Evolutionary conservation across 2,888 invertebrate genomes (phyloP).

Genomic region (Plebejus argus): DNA sequence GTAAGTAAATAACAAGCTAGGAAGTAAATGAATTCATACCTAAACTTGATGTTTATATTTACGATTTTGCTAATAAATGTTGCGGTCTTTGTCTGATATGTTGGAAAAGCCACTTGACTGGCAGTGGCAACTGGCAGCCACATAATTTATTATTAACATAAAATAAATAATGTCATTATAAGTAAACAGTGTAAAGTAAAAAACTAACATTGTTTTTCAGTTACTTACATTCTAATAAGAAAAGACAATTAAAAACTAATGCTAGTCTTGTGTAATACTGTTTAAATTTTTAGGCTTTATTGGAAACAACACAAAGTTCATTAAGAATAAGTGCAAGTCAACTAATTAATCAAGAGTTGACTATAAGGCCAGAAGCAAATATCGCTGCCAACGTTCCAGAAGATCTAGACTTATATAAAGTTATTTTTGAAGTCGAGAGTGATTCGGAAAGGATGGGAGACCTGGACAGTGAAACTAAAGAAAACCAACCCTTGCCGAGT

Average conservation of each 20-base stretch:
- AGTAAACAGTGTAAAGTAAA: neutral
- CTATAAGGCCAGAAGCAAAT: conserved; percentile 72
- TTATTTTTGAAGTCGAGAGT: conserved; percentile 72
- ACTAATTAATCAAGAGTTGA: conserved; percentile 68
- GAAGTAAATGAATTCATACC: neutral
- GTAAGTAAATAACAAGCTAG: neutral
- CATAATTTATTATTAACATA: neutral
- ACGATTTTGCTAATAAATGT: neutral
- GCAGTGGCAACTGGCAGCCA: neutral
- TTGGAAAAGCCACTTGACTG: neutral
- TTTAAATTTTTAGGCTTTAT: conserved; percentile 62
- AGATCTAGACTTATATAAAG: conserved; percentile 67
- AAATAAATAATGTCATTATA: neutral
- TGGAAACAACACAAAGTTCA: conserved; percentile 67
- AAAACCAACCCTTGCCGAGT: conserved; percentile 53
- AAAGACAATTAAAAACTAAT: neutral
- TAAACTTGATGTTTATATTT: neutral
- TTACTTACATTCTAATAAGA: neutral
- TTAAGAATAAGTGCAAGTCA: conserved; percentile 66
- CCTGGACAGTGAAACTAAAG: conserved; percentile 55
- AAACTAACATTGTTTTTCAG: neutral
- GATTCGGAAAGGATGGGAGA: conserved; percentile 69
- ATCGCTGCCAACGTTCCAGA: conserved; percentile 74
- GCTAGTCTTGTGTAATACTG: neutral
- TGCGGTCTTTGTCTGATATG: neutral